Base-by-base conservation (phyloP, 1,140 invertebrate genomes). In the Drusus annulatus region DNA sequence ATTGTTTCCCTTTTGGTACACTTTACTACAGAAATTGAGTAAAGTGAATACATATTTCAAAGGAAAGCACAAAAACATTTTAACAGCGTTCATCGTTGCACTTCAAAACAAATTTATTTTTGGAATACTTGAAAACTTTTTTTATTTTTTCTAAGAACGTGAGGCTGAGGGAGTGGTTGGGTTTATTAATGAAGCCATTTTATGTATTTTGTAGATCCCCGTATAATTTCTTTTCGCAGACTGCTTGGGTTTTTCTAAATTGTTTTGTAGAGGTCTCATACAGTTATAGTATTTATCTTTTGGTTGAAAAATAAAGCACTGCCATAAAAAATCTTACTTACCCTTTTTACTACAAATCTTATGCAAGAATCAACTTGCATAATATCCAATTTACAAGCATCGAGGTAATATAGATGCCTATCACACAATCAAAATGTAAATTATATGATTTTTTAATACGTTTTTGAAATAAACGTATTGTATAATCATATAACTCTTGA, bases 1-100 rank as follows among this genome's bases (percentile, higher is more conserved):
- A 65, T 65, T 65, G 62, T 65, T 65, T 65, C 16, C 62, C 25
- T 65, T 63, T 65, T 31, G 23, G 21, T 65, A 65, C 23, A 28
- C 21, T 65, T n/a, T 65, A 31, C 25, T 60, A 21, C 23, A 21
- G 56, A 60, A 60, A 60, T 21, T 21, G 7, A 23, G 23, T 60
- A 60, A 45, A 45, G 56, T 65, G 25, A 65, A 28, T 31, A 45
- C 36, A 28, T 65, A 25, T 65, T 31, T 25, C 28, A 65, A 65
- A 65, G 15, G 62, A 21, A 60, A 60, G 23, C 23, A 60, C 16
- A 60, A 23, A 60, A 60, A 21, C 56, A 60, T 60, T 60, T 23
- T 23, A 7, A 60, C 19, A 60, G 15, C 23, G n/a, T 19, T 60
- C 6, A 60, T 45, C 36, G 13, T 23, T 19, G 23, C 56, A 60